These are phyloP conservation scores for Beris chalybata DNA, from an alignment of 2,888 invertebrate genomes.

Conservation along the genomic window DNA sequence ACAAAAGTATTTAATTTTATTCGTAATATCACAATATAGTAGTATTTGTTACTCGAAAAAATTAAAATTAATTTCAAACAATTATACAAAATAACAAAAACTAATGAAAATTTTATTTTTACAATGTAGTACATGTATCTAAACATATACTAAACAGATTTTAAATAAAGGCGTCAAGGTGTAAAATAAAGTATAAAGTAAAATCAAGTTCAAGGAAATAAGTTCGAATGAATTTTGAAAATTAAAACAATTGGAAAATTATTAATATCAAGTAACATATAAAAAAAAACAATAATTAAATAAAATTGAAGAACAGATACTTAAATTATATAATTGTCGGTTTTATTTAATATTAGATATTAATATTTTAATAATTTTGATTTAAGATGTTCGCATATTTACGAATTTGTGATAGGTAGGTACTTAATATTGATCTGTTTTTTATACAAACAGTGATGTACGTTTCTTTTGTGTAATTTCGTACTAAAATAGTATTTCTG, in stretches of 20 bases:
- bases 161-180: conserved; percentile 11
- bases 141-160: background rate
- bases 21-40: background rate
- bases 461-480: no score
- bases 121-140: no score
- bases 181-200: background rate
- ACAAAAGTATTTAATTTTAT: no score
- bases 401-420: no score
- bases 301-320: conserved; percentile 8
- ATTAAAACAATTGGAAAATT: no score
- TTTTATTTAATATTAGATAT: conserved; percentile 4
- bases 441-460: no score
- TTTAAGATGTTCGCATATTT: no score
- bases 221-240: background rate
- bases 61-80: background rate
- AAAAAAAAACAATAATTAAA: background rate
- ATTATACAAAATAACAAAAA: background rate
- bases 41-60: background rate
- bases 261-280: no score
- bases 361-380: no score
- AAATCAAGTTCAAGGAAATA: background rate
- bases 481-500: conserved; percentile 6
- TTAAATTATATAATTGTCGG: background rate
- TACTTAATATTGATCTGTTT: no score
- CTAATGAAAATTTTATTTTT: background rate